Base-by-base conservation (phyloP, 2,888 invertebrate species). In the Zelleria hepariella region DNA sequence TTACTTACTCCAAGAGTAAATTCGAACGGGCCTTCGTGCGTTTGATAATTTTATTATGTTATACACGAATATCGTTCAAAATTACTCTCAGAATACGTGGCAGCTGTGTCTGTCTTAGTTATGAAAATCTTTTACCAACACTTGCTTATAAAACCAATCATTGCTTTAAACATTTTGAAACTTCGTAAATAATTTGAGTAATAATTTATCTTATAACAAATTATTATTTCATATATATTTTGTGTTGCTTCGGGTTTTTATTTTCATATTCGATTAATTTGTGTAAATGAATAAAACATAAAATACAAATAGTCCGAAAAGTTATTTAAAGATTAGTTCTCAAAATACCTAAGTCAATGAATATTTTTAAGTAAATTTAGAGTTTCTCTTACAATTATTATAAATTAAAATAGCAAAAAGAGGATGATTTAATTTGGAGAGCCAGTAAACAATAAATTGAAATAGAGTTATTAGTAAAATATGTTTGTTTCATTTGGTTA, bases 401-500 rank as follows among this genome's bases (percentile, higher is more conserved):
- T 76, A 82, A 82, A 80, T 78, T 80, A 78, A 77, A 42, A 76
- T 80, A 70, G 78, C 76, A 74, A 80, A 86, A 80, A 69, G 71
- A 75, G 68, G 75, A 48, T 24, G 78, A 77, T 80, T 80, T 86
- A 79, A 82, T 83, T 86, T 83, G 80, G 74, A 77, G 83, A 84
- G 83, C 80, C 77, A 83, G 84, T 85, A 82, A 84, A 86, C 86
- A 86, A 85, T 84, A 82, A 83, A 83, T 77, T 81, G 80, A 81
- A 82, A 86, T 86, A 86, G 85, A 82, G 80, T 79, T 82, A 86
- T 81, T 87, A 87, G 86, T 80, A 81, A 74, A 65, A 62, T 57
- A 25, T 15, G 7, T 47, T 57, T 57, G 21, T 32, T 54, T 54
- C 25, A 18, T 24, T 25, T 25, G 24, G 5, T 6, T 49, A 20